Conservation (phyloP, 2,888 invertebrate genomes). For the Notocelia uddmanniana region DNA sequence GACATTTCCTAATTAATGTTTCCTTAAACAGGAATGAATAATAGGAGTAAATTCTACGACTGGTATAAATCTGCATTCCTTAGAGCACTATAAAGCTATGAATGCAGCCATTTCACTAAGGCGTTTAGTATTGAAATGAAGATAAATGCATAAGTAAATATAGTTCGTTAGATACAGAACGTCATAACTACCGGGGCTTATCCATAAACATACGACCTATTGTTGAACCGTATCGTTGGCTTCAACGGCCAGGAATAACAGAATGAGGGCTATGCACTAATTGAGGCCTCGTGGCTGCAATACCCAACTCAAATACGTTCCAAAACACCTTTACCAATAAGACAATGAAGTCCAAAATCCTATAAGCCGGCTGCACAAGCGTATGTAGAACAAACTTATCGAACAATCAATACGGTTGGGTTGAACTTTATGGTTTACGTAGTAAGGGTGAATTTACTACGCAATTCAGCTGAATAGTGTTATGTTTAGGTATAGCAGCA, state of each 20-base stretch:
- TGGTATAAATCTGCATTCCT: not conserved
- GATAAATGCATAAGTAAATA: not conserved
- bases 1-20: too few species aligned
- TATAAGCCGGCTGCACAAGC: not conserved
- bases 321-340: not conserved
- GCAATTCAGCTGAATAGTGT: not conserved
- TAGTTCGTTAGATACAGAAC: not conserved
- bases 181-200: not conserved
- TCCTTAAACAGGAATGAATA: too few species aligned
- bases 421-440: not conserved
- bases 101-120: not conserved
- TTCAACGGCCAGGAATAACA: slow-evolving; percentile 43
- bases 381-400: slow-evolving; percentile 10
- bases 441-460: slow-evolving; percentile 1
- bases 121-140: not conserved
- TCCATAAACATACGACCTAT: not conserved
- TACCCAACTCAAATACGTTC: slow-evolving; percentile 27
- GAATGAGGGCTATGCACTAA: slow-evolving; percentile 49
- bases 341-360: not conserved
- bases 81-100: not conserved
- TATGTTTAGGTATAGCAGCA: not conserved
- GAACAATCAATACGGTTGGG: not conserved
- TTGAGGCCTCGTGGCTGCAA: slow-evolving; percentile 39
- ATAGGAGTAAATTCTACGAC: too few species aligned
- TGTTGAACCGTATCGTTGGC: not conserved